phyloP scores from a whole-genome alignment of 2,113 vertebrate species.

The Campylomormyrus tamandua region DNA sequence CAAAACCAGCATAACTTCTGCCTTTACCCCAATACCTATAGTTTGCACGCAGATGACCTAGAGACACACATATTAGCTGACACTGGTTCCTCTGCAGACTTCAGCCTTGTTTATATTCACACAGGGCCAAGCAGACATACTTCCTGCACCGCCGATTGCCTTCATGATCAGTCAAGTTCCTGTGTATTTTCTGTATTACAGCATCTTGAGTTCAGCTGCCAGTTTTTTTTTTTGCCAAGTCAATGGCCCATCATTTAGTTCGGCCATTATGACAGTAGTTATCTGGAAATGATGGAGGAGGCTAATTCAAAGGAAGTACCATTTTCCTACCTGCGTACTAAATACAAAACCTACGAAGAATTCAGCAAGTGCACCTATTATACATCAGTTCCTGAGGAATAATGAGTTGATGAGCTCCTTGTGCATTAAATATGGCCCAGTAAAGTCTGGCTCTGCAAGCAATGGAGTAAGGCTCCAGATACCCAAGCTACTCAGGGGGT shows the following conservation, averaged over 20 bases:
- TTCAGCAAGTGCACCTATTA: neutral
- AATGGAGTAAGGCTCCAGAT: neutral
- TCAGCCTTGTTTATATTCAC: neutral
- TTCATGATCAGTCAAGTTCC: neutral
- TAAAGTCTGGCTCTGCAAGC: neutral
- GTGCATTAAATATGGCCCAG: neutral
- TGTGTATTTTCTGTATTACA: neutral
- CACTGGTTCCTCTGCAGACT: neutral
- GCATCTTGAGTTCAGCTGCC: neutral
- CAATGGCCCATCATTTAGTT: neutral
- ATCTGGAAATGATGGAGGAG: neutral
- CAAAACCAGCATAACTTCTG: neutral
- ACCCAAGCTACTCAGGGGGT: conserved; percentile 46
- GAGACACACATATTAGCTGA: neutral
- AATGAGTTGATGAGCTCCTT: neutral
- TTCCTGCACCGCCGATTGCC: neutral
- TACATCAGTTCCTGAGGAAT: neutral
- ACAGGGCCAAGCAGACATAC: neutral
- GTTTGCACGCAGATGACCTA: neutral
- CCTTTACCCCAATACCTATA: neutral
- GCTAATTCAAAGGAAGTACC: neutral
- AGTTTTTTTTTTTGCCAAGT: neutral
- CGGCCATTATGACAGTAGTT: neutral
- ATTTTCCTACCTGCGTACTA: neutral
- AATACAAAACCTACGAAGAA: neutral